Percentiles rank a stretch among this genome's conserved stretches.
Conservation (phyloP, 2,797 vertebrate genomes). For the Microctenopoma steveboyesi region DNA sequence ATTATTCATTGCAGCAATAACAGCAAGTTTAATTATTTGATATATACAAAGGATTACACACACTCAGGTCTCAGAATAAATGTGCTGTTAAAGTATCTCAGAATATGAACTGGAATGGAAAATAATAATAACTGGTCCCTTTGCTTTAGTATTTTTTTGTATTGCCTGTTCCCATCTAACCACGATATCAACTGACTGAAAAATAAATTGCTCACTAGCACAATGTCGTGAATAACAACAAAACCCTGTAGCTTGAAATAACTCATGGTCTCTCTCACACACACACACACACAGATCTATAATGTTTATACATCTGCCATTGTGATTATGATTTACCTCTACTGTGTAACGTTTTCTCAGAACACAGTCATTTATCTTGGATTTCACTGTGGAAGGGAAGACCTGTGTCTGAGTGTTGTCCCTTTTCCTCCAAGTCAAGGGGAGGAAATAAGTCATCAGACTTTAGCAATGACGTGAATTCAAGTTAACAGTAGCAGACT, state of each 20-base stretch:
- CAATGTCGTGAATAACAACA: not conserved
- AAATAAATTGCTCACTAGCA: not conserved
- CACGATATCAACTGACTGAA: not conserved
- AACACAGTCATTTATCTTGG: constrained; percentile 28
- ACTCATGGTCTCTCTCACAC: not conserved
- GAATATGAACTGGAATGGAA: constrained; percentile 9
- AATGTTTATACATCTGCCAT: not conserved
- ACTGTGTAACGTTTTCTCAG: not conserved
- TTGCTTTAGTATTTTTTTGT: not conserved
- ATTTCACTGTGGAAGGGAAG: constrained; percentile 23
- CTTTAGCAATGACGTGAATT: too few species aligned
- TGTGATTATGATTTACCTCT: not conserved
- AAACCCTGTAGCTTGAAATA: not conserved
- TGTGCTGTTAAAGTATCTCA: not conserved
- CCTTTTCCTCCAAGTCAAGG: constrained; percentile 37
- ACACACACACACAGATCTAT: too few species aligned
- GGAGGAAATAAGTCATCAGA: constrained; percentile 48
- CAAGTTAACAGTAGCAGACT: too few species aligned
- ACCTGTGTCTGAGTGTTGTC: constrained; percentile 11
- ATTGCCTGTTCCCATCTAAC: not conserved
- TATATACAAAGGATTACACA: constrained; percentile 3
- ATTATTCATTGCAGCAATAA: constrained; percentile 14
- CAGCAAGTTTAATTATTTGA: constrained; percentile 21
- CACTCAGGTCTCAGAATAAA: constrained; percentile 10
- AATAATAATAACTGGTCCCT: not conserved